Evolutionary conservation across 2,797 vertebrate species (phyloP), one percentile per base, ranked within the genome.

Genomic region (Ctenopoma kingsleyae): DNA sequence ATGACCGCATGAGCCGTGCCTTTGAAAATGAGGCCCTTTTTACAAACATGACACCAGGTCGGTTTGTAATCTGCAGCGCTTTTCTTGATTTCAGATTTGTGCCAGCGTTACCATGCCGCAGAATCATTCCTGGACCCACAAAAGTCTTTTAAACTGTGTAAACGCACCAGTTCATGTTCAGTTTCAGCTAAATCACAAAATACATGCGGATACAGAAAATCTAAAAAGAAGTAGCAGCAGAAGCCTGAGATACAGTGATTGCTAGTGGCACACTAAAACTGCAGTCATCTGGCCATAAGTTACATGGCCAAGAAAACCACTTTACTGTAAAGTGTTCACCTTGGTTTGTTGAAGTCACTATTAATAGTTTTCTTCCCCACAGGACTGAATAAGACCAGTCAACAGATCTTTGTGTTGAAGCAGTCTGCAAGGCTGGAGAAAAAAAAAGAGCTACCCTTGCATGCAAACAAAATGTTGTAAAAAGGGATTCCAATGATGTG

Each of bases 401-500:
- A 38, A 22, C 59, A 52, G 67, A 76, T 56, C 61, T 82, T 82
- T 61, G 80, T 59, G 60, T 44, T 48, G 50, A 77, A 63, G 17
- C 55, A 72, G 50, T 58, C 76, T 59, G 52, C 76, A 50, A 64
- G 53, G 49, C 69, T 75, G 47, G 55, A n/a, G n/a, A 1, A 9
- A 79, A 84, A 86, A 85, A 81, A 67, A 20, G 51, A 87, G 59
- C 79, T 58, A 30, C 52, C 38, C 74, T 67, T 67, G 17, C 66
- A 66, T 58, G 56, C 78, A 80, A 85, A 80, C 71, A 82, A 78
- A 85, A 80, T 30, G 58, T 55, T 79, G 63, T 40, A 40, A 84
- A 87, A 90, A 85, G 71, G 73, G 73, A 85, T 84, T 85, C 51
- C 36, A 84, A 75, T 27, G 81, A 88, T 73, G 74, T 82, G 82